A percentile compares a stretch with the other conserved stretches of the same genome.
Conservation (phyloP, 2,113 vertebrate species). For the Phalacrocorax aristotelis region DNA sequence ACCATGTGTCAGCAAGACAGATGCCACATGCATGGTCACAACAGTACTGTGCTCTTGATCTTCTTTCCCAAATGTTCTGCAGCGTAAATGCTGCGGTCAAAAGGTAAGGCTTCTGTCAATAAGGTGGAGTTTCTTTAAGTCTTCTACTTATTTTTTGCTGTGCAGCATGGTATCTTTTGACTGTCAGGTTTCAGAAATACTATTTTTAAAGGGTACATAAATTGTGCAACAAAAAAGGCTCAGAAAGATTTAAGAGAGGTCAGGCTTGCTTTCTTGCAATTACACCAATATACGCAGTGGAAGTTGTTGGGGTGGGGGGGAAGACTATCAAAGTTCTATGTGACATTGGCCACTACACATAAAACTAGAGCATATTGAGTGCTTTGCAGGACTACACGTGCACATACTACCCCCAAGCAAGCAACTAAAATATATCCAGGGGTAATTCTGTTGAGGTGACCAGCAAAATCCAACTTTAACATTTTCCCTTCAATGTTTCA, state of each 20-base stretch:
- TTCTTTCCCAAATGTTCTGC: neutral
- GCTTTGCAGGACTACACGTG: neutral
- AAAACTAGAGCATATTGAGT: neutral
- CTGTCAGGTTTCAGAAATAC: neutral
- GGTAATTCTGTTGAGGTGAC: neutral
- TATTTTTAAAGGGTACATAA: neutral
- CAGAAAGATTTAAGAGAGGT: neutral
- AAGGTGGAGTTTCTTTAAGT: neutral
- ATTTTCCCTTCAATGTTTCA: neutral
- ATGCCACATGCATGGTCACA: neutral
- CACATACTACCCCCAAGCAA: neutral
- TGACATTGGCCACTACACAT: neutral
- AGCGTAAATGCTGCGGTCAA: neutral
- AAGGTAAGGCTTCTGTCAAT: neutral
- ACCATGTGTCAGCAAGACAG: neutral
- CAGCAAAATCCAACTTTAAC: neutral
- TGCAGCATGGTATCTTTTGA: neutral
- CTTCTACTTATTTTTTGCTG: neutral
- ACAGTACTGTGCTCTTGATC: neutral
- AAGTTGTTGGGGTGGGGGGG: neutral
- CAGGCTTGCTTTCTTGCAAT: neutral
- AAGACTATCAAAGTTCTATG: neutral
- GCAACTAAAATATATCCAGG: neutral
- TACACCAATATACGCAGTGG: neutral
- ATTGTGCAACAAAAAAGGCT: neutral